Evolutionary conservation across 2,888 invertebrate genomes (phyloP).

Genomic region (Timandra comae): DNA sequence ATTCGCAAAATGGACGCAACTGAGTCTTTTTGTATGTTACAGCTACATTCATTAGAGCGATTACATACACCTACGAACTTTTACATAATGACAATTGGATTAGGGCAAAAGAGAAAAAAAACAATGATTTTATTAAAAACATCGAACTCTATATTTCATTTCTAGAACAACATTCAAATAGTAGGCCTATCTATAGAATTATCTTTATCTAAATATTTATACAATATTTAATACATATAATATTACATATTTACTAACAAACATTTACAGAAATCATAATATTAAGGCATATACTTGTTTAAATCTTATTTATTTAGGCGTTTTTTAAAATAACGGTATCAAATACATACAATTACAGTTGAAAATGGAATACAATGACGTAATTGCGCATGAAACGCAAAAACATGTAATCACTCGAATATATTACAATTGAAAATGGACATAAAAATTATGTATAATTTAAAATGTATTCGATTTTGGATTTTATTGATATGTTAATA

Average conservation of each 20-base stretch:
- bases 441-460: conserved; percentile 8
- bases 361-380: too few species aligned
- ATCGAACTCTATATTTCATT: conserved; percentile 68
- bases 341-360: too few species aligned
- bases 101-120: conserved; percentile 30
- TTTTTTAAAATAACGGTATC: too few species aligned
- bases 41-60: too few species aligned
- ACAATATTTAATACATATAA: too few species aligned
- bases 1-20: too few species aligned
- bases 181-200: conserved; percentile 43
- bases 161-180: conserved; percentile 72
- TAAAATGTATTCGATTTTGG: conserved; percentile 15
- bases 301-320: conserved; percentile 18
- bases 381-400: too few species aligned
- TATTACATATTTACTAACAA: conserved; percentile 8
- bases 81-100: too few species aligned
- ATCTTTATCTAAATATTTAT: conserved; percentile 31
- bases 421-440: too few species aligned
- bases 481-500: conserved; percentile 35
- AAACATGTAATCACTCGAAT: too few species aligned
- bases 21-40: too few species aligned
- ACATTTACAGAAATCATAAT: conserved; percentile 23
- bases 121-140: conserved; percentile 50
- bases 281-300: conserved; percentile 28
- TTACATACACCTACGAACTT: too few species aligned